Evolutionary conservation across 2,113 vertebrate species (phyloP).

Genomic region (Myrmecobius fasciatus): DNA sequence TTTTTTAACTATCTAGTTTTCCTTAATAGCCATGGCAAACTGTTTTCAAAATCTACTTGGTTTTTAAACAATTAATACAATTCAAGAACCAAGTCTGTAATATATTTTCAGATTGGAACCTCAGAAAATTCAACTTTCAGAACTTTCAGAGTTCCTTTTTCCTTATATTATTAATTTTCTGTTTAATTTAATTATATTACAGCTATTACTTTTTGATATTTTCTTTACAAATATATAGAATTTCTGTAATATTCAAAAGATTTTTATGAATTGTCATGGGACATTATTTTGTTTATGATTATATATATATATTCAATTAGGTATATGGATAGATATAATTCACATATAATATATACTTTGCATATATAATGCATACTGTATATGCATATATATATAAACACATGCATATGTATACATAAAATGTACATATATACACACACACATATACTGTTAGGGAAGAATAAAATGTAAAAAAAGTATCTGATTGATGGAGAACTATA

Average conservation of each 20-base stretch:
- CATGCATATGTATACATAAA: not conserved
- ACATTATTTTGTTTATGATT: not conserved
- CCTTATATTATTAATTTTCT: conserved; percentile 23
- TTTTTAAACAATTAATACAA: no score
- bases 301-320: not conserved
- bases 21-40: no score
- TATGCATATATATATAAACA: not conserved
- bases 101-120: no score
- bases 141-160: not conserved
- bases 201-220: not conserved
- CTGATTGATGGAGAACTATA: not conserved
- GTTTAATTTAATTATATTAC: conserved; percentile 30
- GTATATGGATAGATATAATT: not conserved
- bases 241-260: conserved; percentile 4
- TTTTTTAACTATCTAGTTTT: no score
- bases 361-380: not conserved
- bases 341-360: not conserved
- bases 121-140: no score
- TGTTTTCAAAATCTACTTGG: no score
- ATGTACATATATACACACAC: not conserved
- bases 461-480: not conserved
- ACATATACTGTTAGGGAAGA: not conserved
- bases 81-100: no score
- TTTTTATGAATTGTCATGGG: not conserved
- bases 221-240: not conserved